A percentile compares a stretch with the other conserved stretches of the same genome.
Conservation (phyloP, 2,797 vertebrate genomes). For the Anabacerthia variegaticeps region DNA sequence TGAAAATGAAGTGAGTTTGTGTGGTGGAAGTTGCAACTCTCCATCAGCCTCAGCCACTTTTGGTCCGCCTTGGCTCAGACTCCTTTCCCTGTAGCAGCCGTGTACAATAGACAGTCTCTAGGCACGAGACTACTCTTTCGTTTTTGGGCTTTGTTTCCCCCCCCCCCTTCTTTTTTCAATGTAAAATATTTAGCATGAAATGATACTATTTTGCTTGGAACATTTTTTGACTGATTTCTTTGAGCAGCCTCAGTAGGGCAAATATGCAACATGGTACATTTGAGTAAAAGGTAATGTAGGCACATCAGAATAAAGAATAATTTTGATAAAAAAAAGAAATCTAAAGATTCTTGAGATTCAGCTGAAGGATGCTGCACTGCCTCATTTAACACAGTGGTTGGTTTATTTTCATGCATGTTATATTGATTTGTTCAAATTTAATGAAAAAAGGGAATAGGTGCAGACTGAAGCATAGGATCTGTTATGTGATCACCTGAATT, state of each 20-base stretch:
- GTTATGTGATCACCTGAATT: not conserved
- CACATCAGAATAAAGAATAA: not conserved
- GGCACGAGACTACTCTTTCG: not conserved
- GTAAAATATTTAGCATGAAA: not conserved
- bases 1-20: not conserved
- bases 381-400: slow-evolving; percentile 1
- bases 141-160: not conserved
- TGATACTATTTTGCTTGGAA: not conserved
- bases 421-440: slow-evolving; percentile 24
- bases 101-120: rapidly evolving
- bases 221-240: not conserved
- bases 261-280: not conserved
- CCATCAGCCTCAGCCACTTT: not conserved
- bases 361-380: not conserved
- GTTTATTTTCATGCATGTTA: slow-evolving; percentile 49
- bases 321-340: slow-evolving; percentile 8
- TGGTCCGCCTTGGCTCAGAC: not conserved
- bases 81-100: not conserved
- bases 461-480: not conserved
- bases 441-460: not conserved
- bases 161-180: not conserved
- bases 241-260: not conserved
- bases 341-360: not conserved
- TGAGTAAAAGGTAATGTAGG: not conserved
- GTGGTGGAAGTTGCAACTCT: not conserved